These are phyloP conservation scores for Biston stratarius DNA, from an alignment of 2,888 invertebrate species.

Conservation along the genomic window DNA sequence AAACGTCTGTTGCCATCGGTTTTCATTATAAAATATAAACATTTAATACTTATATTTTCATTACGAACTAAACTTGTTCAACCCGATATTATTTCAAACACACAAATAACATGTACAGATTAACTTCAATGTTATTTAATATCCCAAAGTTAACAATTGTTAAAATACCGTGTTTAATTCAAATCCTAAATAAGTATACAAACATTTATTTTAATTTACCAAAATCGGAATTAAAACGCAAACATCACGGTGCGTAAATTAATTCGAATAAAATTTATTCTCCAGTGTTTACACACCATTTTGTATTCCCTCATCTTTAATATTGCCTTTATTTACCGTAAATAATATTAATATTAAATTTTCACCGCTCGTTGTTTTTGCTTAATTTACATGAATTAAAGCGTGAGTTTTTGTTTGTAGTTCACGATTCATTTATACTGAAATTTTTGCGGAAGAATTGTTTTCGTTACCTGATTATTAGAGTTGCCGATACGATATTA, in stretches of 20 bases:
- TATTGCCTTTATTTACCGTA: slow-evolving; percentile 29
- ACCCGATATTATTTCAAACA: background rate
- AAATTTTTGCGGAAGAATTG: slow-evolving; percentile 37
- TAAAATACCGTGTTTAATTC: background rate
- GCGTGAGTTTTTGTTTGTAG: slow-evolving; percentile 29
- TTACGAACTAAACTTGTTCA: background rate
- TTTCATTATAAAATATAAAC: no score
- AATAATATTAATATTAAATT: slow-evolving; percentile 32
- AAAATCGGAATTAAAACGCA: slow-evolving; percentile 21
- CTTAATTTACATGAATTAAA: slow-evolving; percentile 34
- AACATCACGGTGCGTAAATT: slow-evolving; percentile 18
- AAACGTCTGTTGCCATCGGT: no score
- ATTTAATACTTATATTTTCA: no score
- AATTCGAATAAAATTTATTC: slow-evolving; percentile 29
- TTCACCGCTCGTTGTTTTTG: slow-evolving; percentile 19
- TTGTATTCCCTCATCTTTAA: slow-evolving; percentile 31
- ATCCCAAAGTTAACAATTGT: background rate
- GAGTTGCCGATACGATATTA: slow-evolving; percentile 3
- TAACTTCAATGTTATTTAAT: slow-evolving; percentile 1
- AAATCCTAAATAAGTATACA: slow-evolving; percentile 13
- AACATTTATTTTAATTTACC: slow-evolving; percentile 14
- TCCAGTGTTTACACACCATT: slow-evolving; percentile 27
- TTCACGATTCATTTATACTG: slow-evolving; percentile 29
- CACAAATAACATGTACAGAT: background rate
- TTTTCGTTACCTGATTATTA: slow-evolving; percentile 37